Base-by-base conservation (phyloP, 2,888 invertebrate genomes). In the Scelioninae gen. 2 region DNA sequence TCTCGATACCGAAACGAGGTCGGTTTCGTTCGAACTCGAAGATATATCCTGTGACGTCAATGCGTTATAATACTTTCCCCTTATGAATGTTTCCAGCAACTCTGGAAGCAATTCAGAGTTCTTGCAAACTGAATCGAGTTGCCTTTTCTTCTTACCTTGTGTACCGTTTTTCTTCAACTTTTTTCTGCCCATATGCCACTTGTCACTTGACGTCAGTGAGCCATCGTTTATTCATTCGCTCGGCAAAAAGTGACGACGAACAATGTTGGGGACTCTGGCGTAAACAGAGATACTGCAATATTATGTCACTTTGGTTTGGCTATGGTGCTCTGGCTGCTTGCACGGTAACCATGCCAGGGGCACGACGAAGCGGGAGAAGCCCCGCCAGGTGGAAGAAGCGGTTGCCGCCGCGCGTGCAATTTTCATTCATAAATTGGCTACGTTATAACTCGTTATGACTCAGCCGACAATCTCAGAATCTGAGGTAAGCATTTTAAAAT, bases 401-500 rank as follows among this genome's bases (percentile, higher is more conserved):
- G 60, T 31, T 52, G 61, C 48, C 33, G 46, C 35, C 50, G 63
- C 41, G 70, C 35, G 71, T 64, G 58, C 71, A 71, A 73, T 73
- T 68, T 73, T 73, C 73, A 73, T 73, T 68, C 68, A 73, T 73
- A 73, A 73, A 73, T 73, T 68, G 68, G 28, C 68, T 58, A 68
- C 63, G 68, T 58, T 67, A 73, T 68, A 68, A 57, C 73, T 4
- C 22, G 22, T n/a, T 68, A 64, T 73, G 73, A 73, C 35, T 73
- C 73, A 73, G 68, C 64, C 68, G 53, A 25, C 63, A 58, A 60
- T 64, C 64, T 60, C 57, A 25, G 72, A 63, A 73, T 68, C 73
- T 73, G 68, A 73, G 73, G 67, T 73, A 73, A 73, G 73, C 73
- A 41, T 58, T 63, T 73, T 67, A 73, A 73, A 73, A 73, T 73